Evolutionary conservation across 2,113 vertebrate species (phyloP).

Genomic region (Diadophis punctatus): DNA sequence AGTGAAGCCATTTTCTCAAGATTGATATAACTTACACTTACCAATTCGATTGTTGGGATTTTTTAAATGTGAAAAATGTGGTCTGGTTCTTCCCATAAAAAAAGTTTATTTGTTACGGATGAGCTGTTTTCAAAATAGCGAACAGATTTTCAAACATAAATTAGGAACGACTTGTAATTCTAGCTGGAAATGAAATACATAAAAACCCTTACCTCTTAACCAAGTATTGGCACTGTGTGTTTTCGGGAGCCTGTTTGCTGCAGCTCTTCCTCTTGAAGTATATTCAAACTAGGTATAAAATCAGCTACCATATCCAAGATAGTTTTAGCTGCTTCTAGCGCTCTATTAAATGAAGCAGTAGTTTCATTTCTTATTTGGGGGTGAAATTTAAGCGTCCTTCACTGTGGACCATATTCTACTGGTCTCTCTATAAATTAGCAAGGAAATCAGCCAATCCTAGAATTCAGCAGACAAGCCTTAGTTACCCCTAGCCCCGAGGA

Average conservation of each 20-base stretch:
- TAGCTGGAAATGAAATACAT: neutral
- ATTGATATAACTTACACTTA: neutral
- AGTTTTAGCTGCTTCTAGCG: constrained; percentile 57
- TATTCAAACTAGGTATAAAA: neutral
- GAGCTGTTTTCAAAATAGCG: neutral
- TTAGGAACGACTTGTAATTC: neutral
- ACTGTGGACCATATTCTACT: constrained; percentile 39
- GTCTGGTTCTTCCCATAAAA: neutral
- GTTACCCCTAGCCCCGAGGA: constrained; percentile 40
- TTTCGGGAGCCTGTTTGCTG: constrained; percentile 34
- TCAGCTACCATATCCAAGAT: constrained; percentile 23
- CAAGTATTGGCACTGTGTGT: constrained; percentile 16
- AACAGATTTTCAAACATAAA: neutral
- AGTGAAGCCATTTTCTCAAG: neutral
- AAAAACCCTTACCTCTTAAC: constrained; percentile 47
- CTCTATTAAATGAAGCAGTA: constrained; percentile 30
- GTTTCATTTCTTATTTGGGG: constrained; percentile 28
- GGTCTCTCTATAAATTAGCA: constrained; percentile 51
- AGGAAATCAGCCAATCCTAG: constrained; percentile 44
- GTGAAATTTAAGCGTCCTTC: constrained; percentile 21
- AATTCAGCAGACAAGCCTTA: constrained; percentile 36
- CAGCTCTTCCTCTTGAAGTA: constrained; percentile 20
- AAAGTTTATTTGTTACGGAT: neutral
- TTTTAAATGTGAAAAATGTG: neutral
- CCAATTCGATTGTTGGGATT: neutral